Evolutionary conservation across 2,888 invertebrate genomes (phyloP).

Genomic region (Cephus pulcher): DNA sequence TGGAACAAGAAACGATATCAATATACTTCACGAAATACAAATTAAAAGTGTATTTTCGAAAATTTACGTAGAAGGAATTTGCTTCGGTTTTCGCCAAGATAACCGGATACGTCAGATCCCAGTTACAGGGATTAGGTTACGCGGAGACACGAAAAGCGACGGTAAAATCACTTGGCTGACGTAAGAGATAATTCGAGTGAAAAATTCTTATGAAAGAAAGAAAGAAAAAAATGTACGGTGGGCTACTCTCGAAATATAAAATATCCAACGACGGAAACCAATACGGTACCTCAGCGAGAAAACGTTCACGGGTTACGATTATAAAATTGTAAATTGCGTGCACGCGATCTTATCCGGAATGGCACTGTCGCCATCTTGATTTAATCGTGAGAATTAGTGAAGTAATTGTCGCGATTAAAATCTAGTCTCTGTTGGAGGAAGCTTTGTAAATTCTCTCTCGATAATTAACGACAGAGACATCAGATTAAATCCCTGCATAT

Average conservation of each 20-base stretch:
- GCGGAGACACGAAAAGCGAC: background rate
- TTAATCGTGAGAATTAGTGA: background rate
- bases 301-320: background rate
- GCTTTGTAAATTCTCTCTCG: constrained; percentile 34
- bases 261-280: background rate
- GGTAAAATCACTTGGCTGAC: background rate
- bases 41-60: background rate
- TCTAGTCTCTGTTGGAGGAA: constrained; percentile 48
- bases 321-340: background rate
- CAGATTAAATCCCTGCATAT: constrained; percentile 16
- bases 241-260: background rate
- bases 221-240: background rate
- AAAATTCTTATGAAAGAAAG: background rate
- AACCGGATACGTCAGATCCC: background rate
- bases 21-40: background rate
- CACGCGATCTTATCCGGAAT: background rate
- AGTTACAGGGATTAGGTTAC: background rate
- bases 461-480: background rate
- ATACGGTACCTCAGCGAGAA: background rate
- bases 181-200: background rate
- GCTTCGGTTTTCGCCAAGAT: background rate
- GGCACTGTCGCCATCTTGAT: background rate
- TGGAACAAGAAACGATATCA: background rate
- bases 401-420: constrained; percentile 36
- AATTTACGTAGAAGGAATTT: background rate